Base-by-base conservation (phyloP, 2,113 vertebrate species). In the Zosterops japonicus region DNA sequence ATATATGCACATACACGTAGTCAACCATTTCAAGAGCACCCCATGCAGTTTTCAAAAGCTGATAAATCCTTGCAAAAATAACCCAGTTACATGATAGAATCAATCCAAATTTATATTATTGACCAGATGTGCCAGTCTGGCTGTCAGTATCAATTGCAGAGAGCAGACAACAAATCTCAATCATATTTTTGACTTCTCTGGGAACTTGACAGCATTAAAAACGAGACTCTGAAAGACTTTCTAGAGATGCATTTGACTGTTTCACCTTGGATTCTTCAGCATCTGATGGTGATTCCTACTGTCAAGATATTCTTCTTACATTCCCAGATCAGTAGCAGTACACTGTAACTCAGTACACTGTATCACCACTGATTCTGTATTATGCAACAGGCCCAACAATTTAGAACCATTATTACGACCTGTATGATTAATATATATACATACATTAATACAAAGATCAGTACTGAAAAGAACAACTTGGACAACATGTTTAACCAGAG, bases 1-100 rank as follows among this genome's bases (percentile, higher is more conserved):
- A 63, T 31, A 67, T 11, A 59, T 0, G 0, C 16, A 71, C 0
- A 25, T 29, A 55, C 33, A 39, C 1, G 0, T 12, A 49, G 28
- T 47, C 64, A 84, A 25, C 18, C 21, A 57, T 64, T 88, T 83
- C 42, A 63, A 83, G 21, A 79, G 41, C 60, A 87, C 12, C 36
- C 46, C 28, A 87, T 35, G 56, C 0, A 53, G 49, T 33, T 56
- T 7, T 22, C 47, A 83, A 64, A 56, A 89, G 47, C 50, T 55
- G 42, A 69, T 44, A 94, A 79, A 87, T 61, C 25, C 33, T 61
- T 69, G 36, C 36, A 91, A 82, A 94, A 89, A 93, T 72, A 87
- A 95, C 17, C 2, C 70, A 84, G 53, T 84, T 71, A 69, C 50
- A 69, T 31, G 75, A 89, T 59, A 36, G 29, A 94, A 89, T 89